Percentiles rank a stretch among this genome's conserved stretches.
Evolutionary conservation across 2,888 invertebrate species (phyloP).

Genomic region (Ochropacha duplaris): DNA sequence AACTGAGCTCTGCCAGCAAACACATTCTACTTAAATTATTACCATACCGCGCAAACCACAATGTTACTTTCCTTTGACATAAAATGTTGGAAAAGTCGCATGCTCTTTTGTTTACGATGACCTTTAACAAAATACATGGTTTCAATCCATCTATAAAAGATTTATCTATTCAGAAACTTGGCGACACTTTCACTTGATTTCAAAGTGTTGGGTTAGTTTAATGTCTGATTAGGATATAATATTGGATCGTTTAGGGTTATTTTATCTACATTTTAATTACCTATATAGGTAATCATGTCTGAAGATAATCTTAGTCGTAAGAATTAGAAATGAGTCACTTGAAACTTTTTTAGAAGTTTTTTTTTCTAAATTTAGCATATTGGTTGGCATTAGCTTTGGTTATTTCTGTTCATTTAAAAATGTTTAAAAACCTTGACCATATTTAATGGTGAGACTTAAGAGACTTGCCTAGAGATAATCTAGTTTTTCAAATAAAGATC

Average conservation of each 20-base stretch:
- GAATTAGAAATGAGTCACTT: too few species aligned
- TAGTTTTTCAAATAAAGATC: too few species aligned
- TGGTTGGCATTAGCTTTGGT: too few species aligned
- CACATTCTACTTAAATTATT: conserved; percentile 5
- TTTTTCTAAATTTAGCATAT: too few species aligned
- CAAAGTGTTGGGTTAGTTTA: neutral
- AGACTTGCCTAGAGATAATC: too few species aligned
- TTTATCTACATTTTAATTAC: neutral
- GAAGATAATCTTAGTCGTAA: too few species aligned
- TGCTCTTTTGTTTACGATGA: conserved; percentile 9
- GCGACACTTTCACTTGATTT: neutral
- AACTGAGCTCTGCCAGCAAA: conserved; percentile 1
- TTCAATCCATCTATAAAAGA: conserved; percentile 5
- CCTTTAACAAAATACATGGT: conserved; percentile 2
- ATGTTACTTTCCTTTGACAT: conserved; percentile 33
- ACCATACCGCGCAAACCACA: conserved; percentile 15
- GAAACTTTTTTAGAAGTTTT: too few species aligned
- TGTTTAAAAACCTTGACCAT: too few species aligned
- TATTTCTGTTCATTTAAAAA: too few species aligned
- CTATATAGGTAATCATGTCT: too few species aligned
- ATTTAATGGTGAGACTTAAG: too few species aligned
- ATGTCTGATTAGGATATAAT: neutral
- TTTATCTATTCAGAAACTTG: neutral
- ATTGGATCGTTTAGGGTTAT: neutral
- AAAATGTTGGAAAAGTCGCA: conserved; percentile 32